Base-by-base conservation (phyloP, 1,140 invertebrate species). In the Bombus impatiens region DNA sequence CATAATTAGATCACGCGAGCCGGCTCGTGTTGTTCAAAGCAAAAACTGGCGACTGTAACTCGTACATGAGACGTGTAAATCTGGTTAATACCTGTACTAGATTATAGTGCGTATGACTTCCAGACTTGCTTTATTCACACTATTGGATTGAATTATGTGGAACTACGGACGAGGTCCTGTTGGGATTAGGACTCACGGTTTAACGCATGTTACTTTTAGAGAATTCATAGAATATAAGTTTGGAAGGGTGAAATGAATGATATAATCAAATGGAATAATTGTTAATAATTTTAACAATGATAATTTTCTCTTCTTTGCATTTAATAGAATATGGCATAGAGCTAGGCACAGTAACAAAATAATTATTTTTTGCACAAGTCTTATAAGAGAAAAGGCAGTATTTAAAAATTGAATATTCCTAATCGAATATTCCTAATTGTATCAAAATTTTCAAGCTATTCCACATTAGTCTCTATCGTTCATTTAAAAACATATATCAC, bases 1-100 rank as follows among this genome's bases (percentile, higher is more conserved):
- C 25, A 25, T 76, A 59, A 82, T 76, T 76, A 71, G 79, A 72
- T 81, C 82, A 59, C 18, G 72, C 62, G 84, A 87, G 78, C 78
- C 71, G 15, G 42, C 42, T 37, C 62, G 82, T 44, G 82, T 35
- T 76, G 74, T 75, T 25, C n/a, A 8, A 15, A 10, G 47, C 5
- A 35, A 53, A 76, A 76, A 53, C n/a, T 25, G 22, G 32, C 13
- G 22, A 28, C 25, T 57, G 25, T 18, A 35, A 53, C 53, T 57
- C 44, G 32, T 15, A 15, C 32, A 3, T 42, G 44, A 35, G 74
- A 25, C 25, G n/a, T 53, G 10, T 76, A 44, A 35, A 76, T 76
- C 42, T 9, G 68, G 25, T 71, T 71, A 40, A 71, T 71, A 37
- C 37, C 25, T 28, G 37, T 71, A 28, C 25, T 37, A 13, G 25